These are phyloP conservation scores for Spinibarbus caldwelli DNA, from an alignment of 2,797 vertebrate species.

Conservation along the genomic window DNA sequence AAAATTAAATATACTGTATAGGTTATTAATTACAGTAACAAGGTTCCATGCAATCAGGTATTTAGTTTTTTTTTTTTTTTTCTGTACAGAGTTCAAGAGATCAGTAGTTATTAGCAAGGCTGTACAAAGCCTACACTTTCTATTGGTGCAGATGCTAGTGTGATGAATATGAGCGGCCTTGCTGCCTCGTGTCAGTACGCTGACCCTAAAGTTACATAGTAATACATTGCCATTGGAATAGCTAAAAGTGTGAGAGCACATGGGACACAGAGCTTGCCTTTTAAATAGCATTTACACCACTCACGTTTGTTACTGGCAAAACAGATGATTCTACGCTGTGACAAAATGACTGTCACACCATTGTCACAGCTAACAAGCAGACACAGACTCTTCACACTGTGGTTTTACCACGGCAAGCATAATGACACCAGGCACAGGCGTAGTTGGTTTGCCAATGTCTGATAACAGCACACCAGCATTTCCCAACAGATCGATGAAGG, in stretches of 20 bases:
- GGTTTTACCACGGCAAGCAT: slow-evolving; percentile 48
- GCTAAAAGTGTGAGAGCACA: neutral
- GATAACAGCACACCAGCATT: slow-evolving; percentile 44
- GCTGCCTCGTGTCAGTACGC: slow-evolving; percentile 51
- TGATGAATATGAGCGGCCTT: slow-evolving; percentile 57
- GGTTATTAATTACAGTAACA: slow-evolving; percentile 93
- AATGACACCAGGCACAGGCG: slow-evolving; percentile 49
- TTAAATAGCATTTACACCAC: slow-evolving; percentile 37
- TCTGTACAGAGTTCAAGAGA: slow-evolving; percentile 86
- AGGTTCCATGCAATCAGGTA: slow-evolving; percentile 82
- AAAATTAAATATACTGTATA: slow-evolving; percentile 86
- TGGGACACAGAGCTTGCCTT: slow-evolving; percentile 21
- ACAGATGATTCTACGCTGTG: neutral
- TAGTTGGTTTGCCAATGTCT: slow-evolving; percentile 36
- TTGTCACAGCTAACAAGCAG: slow-evolving; percentile 42
- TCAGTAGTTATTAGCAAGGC: slow-evolving; percentile 93
- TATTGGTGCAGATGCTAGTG: slow-evolving; percentile 70
- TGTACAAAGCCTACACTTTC: slow-evolving; percentile 82
- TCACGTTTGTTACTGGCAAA: slow-evolving; percentile 21
- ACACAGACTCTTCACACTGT: slow-evolving; percentile 40
- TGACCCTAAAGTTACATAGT: slow-evolving; percentile 27
- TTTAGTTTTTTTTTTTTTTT: slow-evolving; percentile 73
- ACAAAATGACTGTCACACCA: neutral
- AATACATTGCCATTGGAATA: neutral
- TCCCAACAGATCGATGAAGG: slow-evolving; percentile 61